Percentiles rank a stretch among this genome's conserved stretches.
Conservation (phyloP, 2,113 vertebrate species). For the Psophia crepitans region DNA sequence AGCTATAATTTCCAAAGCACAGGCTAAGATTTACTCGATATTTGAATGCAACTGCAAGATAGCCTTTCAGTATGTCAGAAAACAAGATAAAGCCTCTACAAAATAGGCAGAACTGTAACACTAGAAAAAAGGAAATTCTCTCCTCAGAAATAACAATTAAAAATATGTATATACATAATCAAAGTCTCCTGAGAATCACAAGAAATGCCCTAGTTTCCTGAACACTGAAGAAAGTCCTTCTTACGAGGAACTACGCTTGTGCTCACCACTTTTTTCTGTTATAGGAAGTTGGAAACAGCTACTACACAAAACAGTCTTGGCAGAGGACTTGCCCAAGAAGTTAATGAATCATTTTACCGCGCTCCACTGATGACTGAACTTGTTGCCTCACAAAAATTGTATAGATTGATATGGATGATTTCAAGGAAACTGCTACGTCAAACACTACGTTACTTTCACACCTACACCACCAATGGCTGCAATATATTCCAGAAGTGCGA, state of each 20-base stretch:
- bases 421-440: background rate
- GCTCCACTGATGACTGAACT: background rate
- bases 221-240: background rate
- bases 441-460: background rate
- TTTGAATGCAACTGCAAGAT: background rate
- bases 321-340: background rate
- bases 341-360: background rate
- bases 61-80: background rate
- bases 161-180: rapidly evolving
- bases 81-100: background rate
- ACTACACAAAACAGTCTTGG: background rate
- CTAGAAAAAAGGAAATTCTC: background rate
- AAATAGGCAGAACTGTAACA: background rate
- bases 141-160: background rate
- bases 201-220: background rate
- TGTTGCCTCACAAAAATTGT: background rate
- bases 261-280: background rate
- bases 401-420: background rate
- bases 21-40: background rate
- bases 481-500: background rate
- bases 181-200: background rate
- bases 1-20: background rate
- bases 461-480: background rate
- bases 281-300: background rate
- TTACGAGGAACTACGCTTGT: background rate